These are phyloP conservation scores for Phodopus roborovskii DNA, from an alignment of 2,113 vertebrate species.

Conservation along the genomic window DNA sequence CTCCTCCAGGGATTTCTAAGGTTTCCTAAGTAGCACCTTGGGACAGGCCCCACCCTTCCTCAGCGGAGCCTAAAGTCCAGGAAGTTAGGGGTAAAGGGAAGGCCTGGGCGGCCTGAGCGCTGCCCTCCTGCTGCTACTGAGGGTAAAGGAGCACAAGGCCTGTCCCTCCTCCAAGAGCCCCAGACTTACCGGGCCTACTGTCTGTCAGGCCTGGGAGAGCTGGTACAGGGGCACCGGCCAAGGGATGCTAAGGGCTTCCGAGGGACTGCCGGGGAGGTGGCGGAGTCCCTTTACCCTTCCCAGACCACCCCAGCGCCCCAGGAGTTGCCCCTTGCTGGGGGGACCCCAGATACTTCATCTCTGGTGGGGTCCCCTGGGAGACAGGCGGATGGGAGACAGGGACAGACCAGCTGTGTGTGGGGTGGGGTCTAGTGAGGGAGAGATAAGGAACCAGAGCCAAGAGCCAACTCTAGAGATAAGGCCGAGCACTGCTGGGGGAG, in stretches of 20 bases:
- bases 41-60: background rate
- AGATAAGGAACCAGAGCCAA: background rate
- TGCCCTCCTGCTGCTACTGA: background rate
- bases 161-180: background rate
- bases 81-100: background rate
- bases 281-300: too few relatives aligned
- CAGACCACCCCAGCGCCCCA: background rate
- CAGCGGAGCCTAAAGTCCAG: background rate
- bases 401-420: background rate
- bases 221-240: background rate
- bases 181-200: background rate
- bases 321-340: rapidly evolving
- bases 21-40: background rate
- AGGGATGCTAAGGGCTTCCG: background rate
- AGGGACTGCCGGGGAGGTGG: too few relatives aligned
- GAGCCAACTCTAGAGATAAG: background rate
- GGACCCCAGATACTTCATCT: background rate
- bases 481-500: background rate
- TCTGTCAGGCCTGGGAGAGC: background rate
- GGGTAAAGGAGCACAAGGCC: background rate
- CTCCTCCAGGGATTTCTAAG: background rate
- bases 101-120: too few relatives aligned
- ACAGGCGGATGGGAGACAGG: background rate
- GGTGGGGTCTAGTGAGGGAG: background rate
- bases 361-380: background rate